Evolutionary conservation across 2,113 vertebrate genomes (phyloP).

Genomic region (Hirundichthys speculiger): DNA sequence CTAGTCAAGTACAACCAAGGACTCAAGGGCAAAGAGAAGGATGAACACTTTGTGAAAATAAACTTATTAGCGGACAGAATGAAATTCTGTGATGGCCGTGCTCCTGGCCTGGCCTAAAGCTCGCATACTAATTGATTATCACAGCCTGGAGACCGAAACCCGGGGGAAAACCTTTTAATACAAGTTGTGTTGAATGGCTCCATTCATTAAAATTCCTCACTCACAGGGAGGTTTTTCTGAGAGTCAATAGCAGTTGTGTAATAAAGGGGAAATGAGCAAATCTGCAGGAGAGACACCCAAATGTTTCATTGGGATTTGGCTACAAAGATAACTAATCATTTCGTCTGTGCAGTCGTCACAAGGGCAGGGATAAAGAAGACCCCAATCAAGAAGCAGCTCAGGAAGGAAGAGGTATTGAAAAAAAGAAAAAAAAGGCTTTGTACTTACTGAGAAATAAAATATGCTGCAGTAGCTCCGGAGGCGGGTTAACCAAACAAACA

Average conservation of each 20-base stretch:
- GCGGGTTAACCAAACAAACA: no score
- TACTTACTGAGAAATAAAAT: no score
- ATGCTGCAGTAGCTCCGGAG: no score
- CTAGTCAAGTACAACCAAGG: slow-evolving; percentile 2
- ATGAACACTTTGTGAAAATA: slow-evolving; percentile 38
- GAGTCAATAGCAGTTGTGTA: slow-evolving; percentile 38
- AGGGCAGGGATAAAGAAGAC: not conserved
- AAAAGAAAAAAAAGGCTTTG: not conserved
- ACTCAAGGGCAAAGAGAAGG: slow-evolving; percentile 20
- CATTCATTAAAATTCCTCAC: slow-evolving; percentile 46
- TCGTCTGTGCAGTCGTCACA: not conserved
- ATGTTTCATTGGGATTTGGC: slow-evolving; percentile 2
- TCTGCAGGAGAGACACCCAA: slow-evolving; percentile 16
- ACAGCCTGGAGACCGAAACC: slow-evolving; percentile 41
- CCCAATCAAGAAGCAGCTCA: not conserved
- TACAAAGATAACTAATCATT: slow-evolving; percentile 46
- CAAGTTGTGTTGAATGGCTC: slow-evolving; percentile 31
- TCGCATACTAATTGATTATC: slow-evolving; percentile 52
- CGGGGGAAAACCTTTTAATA: slow-evolving; percentile 37
- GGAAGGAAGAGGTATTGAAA: not conserved
- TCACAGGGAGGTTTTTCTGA: slow-evolving; percentile 13
- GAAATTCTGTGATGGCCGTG: slow-evolving; percentile 48
- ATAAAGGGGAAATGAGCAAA: slow-evolving; percentile 20
- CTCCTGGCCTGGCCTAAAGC: slow-evolving; percentile 38
- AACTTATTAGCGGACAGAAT: slow-evolving; percentile 46